A percentile compares a stretch with the other conserved stretches of the same genome.
These are phyloP conservation scores for Eulemur mongoz DNA, from an alignment of 2,797 vertebrate species.

Conservation along the genomic window DNA sequence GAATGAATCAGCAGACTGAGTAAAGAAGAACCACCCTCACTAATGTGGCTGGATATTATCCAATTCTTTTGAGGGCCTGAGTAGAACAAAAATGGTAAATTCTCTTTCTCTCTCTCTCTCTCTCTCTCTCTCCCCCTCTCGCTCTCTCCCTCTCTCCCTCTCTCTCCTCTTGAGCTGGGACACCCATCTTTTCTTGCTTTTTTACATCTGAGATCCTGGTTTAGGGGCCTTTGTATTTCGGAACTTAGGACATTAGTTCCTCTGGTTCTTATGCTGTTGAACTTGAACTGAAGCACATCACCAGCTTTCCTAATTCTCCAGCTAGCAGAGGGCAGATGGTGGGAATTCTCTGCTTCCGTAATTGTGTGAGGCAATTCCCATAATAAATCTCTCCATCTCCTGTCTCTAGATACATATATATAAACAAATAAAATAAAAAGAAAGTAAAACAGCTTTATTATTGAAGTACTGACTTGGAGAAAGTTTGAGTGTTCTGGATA, in stretches of 20 bases:
- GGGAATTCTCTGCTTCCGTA: rapidly evolving
- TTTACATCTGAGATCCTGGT: background rate
- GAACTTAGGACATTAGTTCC: background rate
- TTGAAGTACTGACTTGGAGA: background rate
- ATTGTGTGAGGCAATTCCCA: background rate
- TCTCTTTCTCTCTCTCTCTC: background rate
- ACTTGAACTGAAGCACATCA: background rate
- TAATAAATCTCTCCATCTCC: background rate
- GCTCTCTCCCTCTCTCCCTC: too few species aligned
- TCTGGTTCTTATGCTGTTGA: background rate
- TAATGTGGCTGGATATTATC: background rate
- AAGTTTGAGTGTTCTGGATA: background rate
- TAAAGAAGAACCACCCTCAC: background rate
- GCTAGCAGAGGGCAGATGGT: background rate
- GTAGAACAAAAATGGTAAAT: background rate
- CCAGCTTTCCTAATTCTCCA: background rate
- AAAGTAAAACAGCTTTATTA: background rate
- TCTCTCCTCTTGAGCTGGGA: background rate
- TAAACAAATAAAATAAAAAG: background rate
- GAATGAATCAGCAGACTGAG: background rate
- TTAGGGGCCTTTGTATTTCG: background rate
- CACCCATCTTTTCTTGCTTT: background rate
- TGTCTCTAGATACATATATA: too few species aligned
- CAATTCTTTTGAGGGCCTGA: background rate
- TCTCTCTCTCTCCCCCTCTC: background rate